These are phyloP conservation scores for Tangachromis dhanisi DNA, from an alignment of 2,113 vertebrate species.

Conservation along the genomic window DNA sequence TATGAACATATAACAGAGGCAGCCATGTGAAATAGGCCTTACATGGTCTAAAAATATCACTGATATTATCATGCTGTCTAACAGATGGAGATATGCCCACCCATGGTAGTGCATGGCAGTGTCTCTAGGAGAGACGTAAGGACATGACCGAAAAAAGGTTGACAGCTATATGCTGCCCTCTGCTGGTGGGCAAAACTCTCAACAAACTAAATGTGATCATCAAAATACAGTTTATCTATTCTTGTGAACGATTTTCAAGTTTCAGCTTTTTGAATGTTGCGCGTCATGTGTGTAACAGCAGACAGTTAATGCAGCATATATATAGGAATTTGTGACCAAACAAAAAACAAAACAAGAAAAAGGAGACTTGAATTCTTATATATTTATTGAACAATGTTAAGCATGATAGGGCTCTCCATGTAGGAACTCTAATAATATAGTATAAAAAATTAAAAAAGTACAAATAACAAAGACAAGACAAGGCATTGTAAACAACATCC, in stretches of 20 bases:
- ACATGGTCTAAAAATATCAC: conserved; percentile 33
- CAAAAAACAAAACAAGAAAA: not conserved
- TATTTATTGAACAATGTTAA: conserved; percentile 71
- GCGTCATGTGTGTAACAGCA: not conserved
- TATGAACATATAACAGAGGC: not conserved
- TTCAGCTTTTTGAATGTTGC: not conserved
- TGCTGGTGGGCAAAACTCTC: conserved; percentile 19
- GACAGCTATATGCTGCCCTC: conserved; percentile 46
- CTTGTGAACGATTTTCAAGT: not conserved
- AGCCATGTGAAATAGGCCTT: not conserved
- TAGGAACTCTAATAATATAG: conserved; percentile 70
- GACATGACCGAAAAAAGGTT: not conserved
- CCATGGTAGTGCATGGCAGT: conserved; percentile 26
- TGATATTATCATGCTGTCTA: conserved; percentile 27
- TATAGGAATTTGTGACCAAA: not conserved
- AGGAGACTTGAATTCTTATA: conserved; percentile 36
- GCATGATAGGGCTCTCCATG: conserved; percentile 59
- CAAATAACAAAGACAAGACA: conserved; percentile 66
- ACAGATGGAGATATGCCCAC: conserved; percentile 56
- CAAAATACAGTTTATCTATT: not conserved
- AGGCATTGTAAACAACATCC: conserved; percentile 66
- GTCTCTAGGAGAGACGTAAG: conserved; percentile 33
- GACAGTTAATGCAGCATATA: not conserved
- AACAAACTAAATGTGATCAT: not conserved
- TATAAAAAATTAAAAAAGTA: conserved; percentile 78